phyloP scores from a whole-genome alignment of 2,888 invertebrate species.

The Xestobium rufovillosum region DNA sequence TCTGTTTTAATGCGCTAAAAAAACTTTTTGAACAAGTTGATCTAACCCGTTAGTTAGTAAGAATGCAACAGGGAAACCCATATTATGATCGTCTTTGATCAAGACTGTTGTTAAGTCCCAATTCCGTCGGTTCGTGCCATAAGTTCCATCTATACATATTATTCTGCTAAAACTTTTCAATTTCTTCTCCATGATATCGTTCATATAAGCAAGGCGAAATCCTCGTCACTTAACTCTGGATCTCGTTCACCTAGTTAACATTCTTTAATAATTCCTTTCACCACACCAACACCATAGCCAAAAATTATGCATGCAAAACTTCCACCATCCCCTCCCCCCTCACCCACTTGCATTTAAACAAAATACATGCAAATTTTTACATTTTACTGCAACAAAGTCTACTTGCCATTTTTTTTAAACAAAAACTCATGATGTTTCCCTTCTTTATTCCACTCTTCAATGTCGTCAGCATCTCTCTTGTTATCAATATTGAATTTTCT shows the following conservation, averaged over 20 bases:
- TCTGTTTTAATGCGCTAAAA: constrained; percentile 5
- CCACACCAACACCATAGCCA: too few species aligned
- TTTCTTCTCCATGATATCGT: neutral
- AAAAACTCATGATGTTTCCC: too few species aligned
- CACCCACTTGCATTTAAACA: too few species aligned
- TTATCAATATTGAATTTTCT: too few species aligned
- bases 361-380: too few species aligned
- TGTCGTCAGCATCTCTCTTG: too few species aligned
- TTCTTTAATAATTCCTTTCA: too few species aligned
- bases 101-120: constrained; percentile 6
- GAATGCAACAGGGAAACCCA: constrained; percentile 13
- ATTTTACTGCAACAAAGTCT: too few species aligned
- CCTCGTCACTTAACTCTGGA: neutral
- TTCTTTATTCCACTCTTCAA: too few species aligned
- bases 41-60: constrained; percentile 10
- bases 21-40: constrained; percentile 9
- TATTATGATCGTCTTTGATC: constrained; percentile 8
- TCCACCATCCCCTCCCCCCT: too few species aligned
- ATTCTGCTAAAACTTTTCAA: neutral
- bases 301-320: too few species aligned
- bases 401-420: too few species aligned
- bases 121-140: constrained; percentile 9
- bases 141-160: constrained; percentile 7
- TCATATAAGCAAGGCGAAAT: neutral
- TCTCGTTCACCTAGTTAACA: neutral